Base-by-base conservation (phyloP, 2,797 vertebrate species). In the Allobates femoralis region DNA sequence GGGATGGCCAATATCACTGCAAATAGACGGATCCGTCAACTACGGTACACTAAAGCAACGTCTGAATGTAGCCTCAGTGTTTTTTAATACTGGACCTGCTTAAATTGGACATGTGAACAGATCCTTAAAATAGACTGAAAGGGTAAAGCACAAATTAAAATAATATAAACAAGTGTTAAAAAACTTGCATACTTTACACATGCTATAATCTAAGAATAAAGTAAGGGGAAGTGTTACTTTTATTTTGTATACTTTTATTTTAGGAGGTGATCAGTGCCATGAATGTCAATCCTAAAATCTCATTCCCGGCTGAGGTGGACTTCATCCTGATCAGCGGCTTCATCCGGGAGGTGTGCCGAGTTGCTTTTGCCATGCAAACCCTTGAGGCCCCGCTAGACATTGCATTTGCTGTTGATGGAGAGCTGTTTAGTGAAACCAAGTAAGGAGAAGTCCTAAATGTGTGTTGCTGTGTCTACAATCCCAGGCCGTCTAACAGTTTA, bases 341-440 rank as follows among this genome's bases (percentile, higher is more conserved):
- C 90, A 98, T 99, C 92, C 94, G 94, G 87, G 97, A 98, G 88
- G 89, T 95, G n/a, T 99, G 98, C 89, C 93, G 92, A 83, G 90
- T 97, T 85, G 97, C 97, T 62, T 99, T 99, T 74, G 93, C 95
- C 78, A 99, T 99, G 98, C 98, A 99, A 93, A 96, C 97, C 0
- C 91, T 99, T 75, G 90, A 95, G 10, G 96, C 96, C 0, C 94
- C 97, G 0, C 94, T 99, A 18, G 97, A 98, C 80, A 89, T 99
- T 86, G 95, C 96, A 71, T 96, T 96, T 85, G 95, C 95, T 87
- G 93, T 93, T 0, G 97, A 98, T 58, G 98, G 98, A 92, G 98
- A 99, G 90, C 92, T 98, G 89, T 98, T 95, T 93, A 96, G 90
- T 46, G 96, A 96, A 5, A 91, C 1, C 92, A 99, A 94, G 98